Percentiles rank a stretch among this genome's conserved stretches.
Conservation (phyloP, 92 coral and sea anemone species). For the Heteractis magnifica region DNA sequence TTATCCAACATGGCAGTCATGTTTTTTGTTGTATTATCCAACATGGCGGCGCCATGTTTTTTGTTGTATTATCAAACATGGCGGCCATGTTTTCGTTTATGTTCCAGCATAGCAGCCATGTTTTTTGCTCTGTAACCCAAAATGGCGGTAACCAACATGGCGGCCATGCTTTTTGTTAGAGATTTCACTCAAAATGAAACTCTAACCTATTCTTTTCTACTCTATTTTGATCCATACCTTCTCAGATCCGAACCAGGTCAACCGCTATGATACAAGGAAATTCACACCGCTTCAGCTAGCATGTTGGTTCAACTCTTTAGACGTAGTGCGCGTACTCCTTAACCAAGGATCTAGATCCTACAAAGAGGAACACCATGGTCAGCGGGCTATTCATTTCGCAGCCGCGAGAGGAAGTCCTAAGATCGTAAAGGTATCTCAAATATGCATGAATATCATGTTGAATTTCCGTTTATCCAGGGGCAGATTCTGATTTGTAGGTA, state of each 20-base stretch:
- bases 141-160: no score
- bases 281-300: constrained; percentile 72
- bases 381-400: constrained; percentile 79
- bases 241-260: constrained; percentile 51
- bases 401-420: constrained; percentile 52
- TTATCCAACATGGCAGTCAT: no score
- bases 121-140: no score
- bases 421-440: constrained; percentile 51
- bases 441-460: no score
- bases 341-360: constrained; percentile 40
- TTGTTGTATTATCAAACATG: no score
- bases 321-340: constrained; percentile 48
- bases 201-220: background rate
- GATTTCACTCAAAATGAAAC: background rate
- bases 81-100: no score
- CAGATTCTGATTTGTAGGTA: background rate
- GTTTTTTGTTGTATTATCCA: no score
- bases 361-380: constrained; percentile 55
- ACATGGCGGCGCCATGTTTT: no score
- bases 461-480: background rate
- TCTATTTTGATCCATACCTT: background rate
- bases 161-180: background rate
- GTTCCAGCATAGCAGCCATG: no score
- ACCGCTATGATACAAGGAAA: constrained; percentile 32
- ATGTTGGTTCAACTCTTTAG: constrained; percentile 65